Percentiles rank a stretch among this genome's conserved stretches.
phyloP scores from a whole-genome alignment of 37 sponge, comb jelly and placozoan genomes.

The Geodia barretti region DNA sequence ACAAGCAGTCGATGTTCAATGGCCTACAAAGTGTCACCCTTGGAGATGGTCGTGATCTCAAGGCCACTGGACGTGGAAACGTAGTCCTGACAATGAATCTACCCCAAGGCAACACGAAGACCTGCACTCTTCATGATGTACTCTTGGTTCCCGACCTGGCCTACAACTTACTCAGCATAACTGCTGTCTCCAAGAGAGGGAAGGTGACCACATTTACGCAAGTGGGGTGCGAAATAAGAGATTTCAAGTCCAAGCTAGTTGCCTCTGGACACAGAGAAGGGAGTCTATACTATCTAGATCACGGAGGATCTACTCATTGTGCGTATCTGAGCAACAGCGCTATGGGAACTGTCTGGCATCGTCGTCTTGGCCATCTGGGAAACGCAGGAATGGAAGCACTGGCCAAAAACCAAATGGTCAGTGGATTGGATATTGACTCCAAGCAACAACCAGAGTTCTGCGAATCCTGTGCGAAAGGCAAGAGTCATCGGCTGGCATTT shows the following conservation, averaged over 20 bases:
- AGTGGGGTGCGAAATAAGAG: constrained; percentile 13
- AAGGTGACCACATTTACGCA: constrained; percentile 37
- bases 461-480: constrained; percentile 39
- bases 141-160: constrained; percentile 47
- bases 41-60: constrained; percentile 41
- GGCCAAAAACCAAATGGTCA: constrained; percentile 24
- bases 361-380: constrained; percentile 38
- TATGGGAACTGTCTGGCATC: constrained; percentile 11
- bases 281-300: constrained; percentile 50
- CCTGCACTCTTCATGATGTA: constrained; percentile 45
- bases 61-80: constrained; percentile 21
- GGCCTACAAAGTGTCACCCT: constrained; percentile 19
- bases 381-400: constrained; percentile 12
- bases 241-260: constrained; percentile 11
- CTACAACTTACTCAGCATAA: constrained; percentile 47
- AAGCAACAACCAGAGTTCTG: constrained; percentile 18
- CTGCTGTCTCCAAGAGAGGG: constrained; percentile 35
- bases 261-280: constrained; percentile 12
- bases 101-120: constrained; percentile 7
- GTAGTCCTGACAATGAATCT: constrained; percentile 27
- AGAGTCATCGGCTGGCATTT: constrained; percentile 25
- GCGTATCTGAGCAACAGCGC: neutral
- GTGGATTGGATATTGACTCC: constrained; percentile 4
- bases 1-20: constrained; percentile 5
- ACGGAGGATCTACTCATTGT: neutral